Base-by-base conservation (phyloP, 2,888 invertebrate species). In the Carpatolechia fugitivella region DNA sequence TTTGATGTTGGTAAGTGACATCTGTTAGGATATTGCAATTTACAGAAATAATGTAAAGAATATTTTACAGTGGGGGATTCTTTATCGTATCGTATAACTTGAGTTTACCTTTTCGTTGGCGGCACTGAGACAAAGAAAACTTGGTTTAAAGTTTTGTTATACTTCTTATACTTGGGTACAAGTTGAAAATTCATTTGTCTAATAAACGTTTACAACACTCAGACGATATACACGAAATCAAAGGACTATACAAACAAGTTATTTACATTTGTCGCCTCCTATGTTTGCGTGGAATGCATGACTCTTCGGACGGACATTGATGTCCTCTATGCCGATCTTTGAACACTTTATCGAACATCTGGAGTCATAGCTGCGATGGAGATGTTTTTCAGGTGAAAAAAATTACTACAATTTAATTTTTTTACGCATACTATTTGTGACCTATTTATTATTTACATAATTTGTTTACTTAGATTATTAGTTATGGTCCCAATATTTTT, bases 191-290 rank as follows among this genome's bases (percentile, higher is more conserved):
- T 55, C 55, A 55, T 55, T 14, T n/a, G 29, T 50, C 13, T 33
- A 7, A 24, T 35, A 20, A 46, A 46, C 33, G 29, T 6, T 38
- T 33, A 18, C 18, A 24, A 11, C 29, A 48, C 48, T 48, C 1
- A 36, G 7, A 35, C 33, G 35, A 16, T 47, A 38, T 14, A 47
- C 30, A 47, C 47, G 30, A 31, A 47, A 47, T 44, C 29, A 30
- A 30, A 47, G 30, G 30, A 47, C 47, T 30, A 40, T 49, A 54
- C 54, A 49, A 41, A 24, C n/a, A 40, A 38, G 44, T 13, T 57
- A 54, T 40, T 69, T 77, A 78, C 76, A 68, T 47, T 47, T 7
- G 29, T 13, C 14, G 29, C 29, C 14, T 47, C 30, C 18, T 31
- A 47, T 47, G 14, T 31, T 47, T 47, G 30, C 47, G 47, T n/a